Base-by-base conservation (phyloP, 2,797 vertebrate species). In the Pangasius djambal region DNA sequence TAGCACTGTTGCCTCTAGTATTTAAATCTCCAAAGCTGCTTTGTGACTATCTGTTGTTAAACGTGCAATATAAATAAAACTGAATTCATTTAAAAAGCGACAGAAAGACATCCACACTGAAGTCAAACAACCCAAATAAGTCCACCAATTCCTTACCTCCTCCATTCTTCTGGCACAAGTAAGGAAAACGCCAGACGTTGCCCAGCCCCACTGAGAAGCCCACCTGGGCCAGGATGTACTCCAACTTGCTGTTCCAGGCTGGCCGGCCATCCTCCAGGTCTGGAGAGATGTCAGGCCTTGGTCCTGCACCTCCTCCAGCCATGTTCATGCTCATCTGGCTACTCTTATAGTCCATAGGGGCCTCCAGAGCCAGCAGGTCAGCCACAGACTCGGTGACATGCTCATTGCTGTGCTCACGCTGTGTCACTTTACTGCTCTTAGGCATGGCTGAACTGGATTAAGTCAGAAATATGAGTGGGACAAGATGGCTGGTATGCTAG, bases 131-230 rank as follows among this genome's bases (percentile, higher is more conserved):
- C 20, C 13, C 25, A 77, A 75, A 77, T 79, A 34, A 72, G 2
- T 31, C 69, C 44, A 28, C 3, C 48, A 77, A 89, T 40, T 63
- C 92, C 97, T 95, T 94, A 99, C 98, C 98, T 95, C 98, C 98
- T 91, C 98, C 98, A 0, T 99, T 99, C 95, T 99, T 99, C 96
- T 99, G 98, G 92, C 98, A 99, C 92, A 99, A 94, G 94, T 99
- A 99, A 20, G 98, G 98, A 92, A 99, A 99, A 91, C 98, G 96
- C 98, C 98, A 99, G 92, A 99, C 98, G 0, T 99, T 99, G 50
- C 98, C 98, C 84, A 99, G 95, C 82, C 98, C 98, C 84, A 99
- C 98, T 0, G 98, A 99, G 94, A 99, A 99, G 93, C 98, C 98
- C 18, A 99, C 98, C 93, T 99, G 98, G 0, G 98, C 98, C 91